Evolutionary conservation across 2,888 invertebrate genomes (phyloP).

Genomic region (Epiblema foenella): DNA sequence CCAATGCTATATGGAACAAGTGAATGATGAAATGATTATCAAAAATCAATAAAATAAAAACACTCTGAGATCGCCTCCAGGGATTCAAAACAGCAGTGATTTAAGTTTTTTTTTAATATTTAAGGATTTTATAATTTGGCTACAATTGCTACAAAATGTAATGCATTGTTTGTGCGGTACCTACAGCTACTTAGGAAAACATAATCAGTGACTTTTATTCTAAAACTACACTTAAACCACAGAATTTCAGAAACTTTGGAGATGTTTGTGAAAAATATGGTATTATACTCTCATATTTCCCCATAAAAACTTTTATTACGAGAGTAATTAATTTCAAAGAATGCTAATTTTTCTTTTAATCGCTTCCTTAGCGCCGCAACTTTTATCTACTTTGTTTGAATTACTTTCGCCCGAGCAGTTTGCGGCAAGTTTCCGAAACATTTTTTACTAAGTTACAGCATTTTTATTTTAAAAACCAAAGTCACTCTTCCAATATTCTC

Average conservation of each 20-base stretch:
- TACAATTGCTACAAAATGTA: no score
- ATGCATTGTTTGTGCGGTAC: no score
- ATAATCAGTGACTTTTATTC: no score
- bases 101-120: no score
- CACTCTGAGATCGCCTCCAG: no score
- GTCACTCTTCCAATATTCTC: slow-evolving; percentile 49
- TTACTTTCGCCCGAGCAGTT: slow-evolving; percentile 77
- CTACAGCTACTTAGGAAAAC: no score
- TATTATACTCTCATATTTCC: slow-evolving; percentile 68
- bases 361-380: slow-evolving; percentile 80
- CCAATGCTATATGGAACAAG: no score
- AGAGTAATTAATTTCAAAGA: slow-evolving; percentile 82
- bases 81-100: no score
- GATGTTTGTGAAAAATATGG: slow-evolving; percentile 56
- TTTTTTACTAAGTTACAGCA: slow-evolving; percentile 65
- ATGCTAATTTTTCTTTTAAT: slow-evolving; percentile 83
- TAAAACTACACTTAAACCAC: background rate
- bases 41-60: no score
- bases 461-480: slow-evolving; percentile 56
- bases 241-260: slow-evolving; percentile 1
- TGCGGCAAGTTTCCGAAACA: slow-evolving; percentile 66
- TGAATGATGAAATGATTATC: no score
- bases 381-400: slow-evolving; percentile 84
- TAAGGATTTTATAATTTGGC: no score
- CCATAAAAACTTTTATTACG: slow-evolving; percentile 77